These are phyloP conservation scores for Ladona fulva DNA, from an alignment of 1,140 invertebrate genomes.

Conservation along the genomic window DNA sequence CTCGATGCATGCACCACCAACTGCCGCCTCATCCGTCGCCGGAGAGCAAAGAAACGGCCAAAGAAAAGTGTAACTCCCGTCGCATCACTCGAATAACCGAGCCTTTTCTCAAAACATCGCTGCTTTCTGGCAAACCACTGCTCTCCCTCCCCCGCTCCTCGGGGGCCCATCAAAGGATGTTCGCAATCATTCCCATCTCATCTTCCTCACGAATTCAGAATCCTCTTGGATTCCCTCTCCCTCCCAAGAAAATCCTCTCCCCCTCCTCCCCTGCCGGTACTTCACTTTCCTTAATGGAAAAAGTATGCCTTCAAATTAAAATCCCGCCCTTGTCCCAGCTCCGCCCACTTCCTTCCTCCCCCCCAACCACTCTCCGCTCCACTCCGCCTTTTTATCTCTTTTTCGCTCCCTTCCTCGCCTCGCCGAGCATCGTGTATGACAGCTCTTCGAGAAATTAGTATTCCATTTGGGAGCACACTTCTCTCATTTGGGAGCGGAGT, in stretches of 20 bases:
- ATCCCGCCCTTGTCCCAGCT: background rate
- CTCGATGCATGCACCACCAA: too few relatives aligned
- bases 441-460: slow-evolving; percentile 9
- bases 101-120: background rate
- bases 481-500: background rate
- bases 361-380: background rate
- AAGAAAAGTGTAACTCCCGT: too few relatives aligned
- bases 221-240: background rate
- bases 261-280: background rate
- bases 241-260: background rate
- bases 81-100: too few relatives aligned
- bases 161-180: background rate
- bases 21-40: too few relatives aligned
- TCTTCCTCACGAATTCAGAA: slow-evolving; percentile 4
- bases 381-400: background rate
- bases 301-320: slow-evolving; percentile 7
- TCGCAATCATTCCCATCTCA: slow-evolving; percentile 4
- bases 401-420: background rate
- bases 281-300: slow-evolving; percentile 10
- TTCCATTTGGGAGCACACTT: background rate
- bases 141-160: background rate
- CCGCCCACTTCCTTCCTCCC: background rate
- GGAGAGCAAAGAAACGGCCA: too few relatives aligned
- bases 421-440: background rate
- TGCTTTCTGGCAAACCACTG: background rate